Evolutionary conservation across 2,113 vertebrate species (phyloP).

Genomic region (Salvator merianae): DNA sequence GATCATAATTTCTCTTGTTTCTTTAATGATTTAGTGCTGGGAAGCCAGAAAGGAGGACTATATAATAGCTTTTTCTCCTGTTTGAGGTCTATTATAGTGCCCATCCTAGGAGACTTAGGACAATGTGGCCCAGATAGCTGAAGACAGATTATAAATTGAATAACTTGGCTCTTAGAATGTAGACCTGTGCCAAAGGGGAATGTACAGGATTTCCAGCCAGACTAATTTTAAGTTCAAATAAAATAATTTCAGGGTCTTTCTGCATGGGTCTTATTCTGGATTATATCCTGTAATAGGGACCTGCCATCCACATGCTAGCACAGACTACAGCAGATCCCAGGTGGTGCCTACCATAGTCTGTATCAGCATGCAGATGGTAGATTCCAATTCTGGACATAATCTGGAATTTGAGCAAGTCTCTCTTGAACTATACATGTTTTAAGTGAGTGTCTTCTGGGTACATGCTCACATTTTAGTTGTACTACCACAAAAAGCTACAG

Average conservation of each 20-base stretch:
- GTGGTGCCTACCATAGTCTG: no score
- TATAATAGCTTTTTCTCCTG: neutral
- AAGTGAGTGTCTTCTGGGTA: neutral
- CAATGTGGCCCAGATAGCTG: constrained; percentile 25
- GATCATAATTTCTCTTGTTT: no score
- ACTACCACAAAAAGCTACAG: constrained; percentile 35
- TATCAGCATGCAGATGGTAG: no score
- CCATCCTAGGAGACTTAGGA: constrained; percentile 9
- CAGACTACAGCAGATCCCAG: no score
- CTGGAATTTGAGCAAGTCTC: constrained; percentile 33
- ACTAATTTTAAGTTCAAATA: constrained; percentile 46
- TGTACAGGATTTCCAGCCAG: constrained; percentile 14
- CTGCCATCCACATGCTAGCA: no score
- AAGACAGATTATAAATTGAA: constrained; percentile 38
- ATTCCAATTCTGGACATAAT: no score
- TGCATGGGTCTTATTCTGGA: no score
- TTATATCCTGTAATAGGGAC: no score
- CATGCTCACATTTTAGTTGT: constrained; percentile 30
- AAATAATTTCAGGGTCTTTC: constrained; percentile 8
- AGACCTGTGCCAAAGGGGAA: constrained; percentile 42
- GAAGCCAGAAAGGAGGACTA: neutral
- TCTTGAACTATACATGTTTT: constrained; percentile 24
- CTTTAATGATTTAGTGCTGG: no score
- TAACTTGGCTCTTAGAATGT: constrained; percentile 40
- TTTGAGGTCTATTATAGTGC: constrained; percentile 1